phyloP scores from a whole-genome alignment of 2,113 vertebrate species.

The Xiphophorus maculatus region DNA sequence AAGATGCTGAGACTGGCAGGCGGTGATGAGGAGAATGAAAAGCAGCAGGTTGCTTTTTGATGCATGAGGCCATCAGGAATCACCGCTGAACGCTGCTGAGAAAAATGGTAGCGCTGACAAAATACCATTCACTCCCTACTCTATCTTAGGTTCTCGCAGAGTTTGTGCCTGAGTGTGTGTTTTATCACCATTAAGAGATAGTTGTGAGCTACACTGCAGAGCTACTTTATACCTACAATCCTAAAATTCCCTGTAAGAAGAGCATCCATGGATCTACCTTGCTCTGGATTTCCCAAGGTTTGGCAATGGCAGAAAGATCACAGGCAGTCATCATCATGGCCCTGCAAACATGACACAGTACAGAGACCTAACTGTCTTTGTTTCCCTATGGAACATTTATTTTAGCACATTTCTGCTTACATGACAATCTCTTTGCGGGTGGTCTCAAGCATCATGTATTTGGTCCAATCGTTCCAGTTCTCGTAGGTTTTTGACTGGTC shows the following conservation, averaged over 20 bases:
- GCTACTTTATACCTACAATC: neutral
- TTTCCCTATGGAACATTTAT: neutral
- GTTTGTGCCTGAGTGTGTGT: constrained; percentile 10
- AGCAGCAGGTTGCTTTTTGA: constrained; percentile 54
- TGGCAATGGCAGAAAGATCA: constrained; percentile 84
- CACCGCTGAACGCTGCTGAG: constrained; percentile 29
- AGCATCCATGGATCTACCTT: constrained; percentile 62
- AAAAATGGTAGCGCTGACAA: constrained; percentile 58
- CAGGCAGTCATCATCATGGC: constrained; percentile 88
- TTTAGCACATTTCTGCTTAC: constrained; percentile 50
- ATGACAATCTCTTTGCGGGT: constrained; percentile 85
- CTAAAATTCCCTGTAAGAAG: neutral
- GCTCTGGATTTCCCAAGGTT: constrained; percentile 85
- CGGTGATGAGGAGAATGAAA: constrained; percentile 36
- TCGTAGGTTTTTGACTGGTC: constrained; percentile 84
- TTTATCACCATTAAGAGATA: constrained; percentile 10
- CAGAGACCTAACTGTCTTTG: neutral
- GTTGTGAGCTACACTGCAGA: neutral
- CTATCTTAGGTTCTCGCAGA: constrained; percentile 16
- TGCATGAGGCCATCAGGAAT: constrained; percentile 52
- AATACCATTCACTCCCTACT: constrained; percentile 35
- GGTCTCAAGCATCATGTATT: constrained; percentile 84
- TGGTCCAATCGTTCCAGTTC: constrained; percentile 79
- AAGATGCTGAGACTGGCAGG: constrained; percentile 38
- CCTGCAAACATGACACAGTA: constrained; percentile 57